Evolutionary conservation across 2,888 invertebrate species (phyloP), one percentile per base, ranked within the genome.

Genomic region (Hyalella azteca): DNA sequence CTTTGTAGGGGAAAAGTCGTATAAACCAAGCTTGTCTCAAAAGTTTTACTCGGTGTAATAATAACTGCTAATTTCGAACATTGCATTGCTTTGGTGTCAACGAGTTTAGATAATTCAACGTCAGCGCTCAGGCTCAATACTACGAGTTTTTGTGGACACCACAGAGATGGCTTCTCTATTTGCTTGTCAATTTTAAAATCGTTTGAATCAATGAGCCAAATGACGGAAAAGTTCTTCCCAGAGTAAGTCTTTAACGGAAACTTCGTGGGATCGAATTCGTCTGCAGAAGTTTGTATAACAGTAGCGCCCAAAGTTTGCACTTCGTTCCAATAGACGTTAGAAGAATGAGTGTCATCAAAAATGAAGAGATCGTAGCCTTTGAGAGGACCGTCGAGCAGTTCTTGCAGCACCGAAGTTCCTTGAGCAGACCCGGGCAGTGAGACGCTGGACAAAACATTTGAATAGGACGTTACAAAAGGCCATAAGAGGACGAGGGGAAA

Each of bases 201-300:
- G 9, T 73, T 26, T 2, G 29, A 32, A 15, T 75, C 75, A 22
- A 75, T 39, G n/a, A 75, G 40, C 75, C 75, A 75, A 45, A 75
- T 45, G 26, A 41, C 4, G 2, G 75, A 22, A 45, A 75, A 75
- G 36, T 66, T 66, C 3, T 32, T 36, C 5, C 66, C 66, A 3
- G 36, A 36, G 36, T n/a, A 66, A 13, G 36, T 26, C 11, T 26
- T 22, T 54, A 29, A 54, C 54, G 54, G 54, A 26, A 54, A 54
- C 9, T 11, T 54, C 1, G 2, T 1, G 19, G 54, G 3, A 19
- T 36, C 29, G 66, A 15, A 9, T n/a, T 36, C 36, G 19, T 13
- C 1, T 29, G 66, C 66, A 2, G 66, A 36, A 3, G 39, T 19
- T 36, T 36, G 32, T 1, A 36, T 32, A 7, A 66, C 15, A 9